Base-by-base conservation (phyloP, 2,888 invertebrate genomes). In the Epistrophe eligans region DNA sequence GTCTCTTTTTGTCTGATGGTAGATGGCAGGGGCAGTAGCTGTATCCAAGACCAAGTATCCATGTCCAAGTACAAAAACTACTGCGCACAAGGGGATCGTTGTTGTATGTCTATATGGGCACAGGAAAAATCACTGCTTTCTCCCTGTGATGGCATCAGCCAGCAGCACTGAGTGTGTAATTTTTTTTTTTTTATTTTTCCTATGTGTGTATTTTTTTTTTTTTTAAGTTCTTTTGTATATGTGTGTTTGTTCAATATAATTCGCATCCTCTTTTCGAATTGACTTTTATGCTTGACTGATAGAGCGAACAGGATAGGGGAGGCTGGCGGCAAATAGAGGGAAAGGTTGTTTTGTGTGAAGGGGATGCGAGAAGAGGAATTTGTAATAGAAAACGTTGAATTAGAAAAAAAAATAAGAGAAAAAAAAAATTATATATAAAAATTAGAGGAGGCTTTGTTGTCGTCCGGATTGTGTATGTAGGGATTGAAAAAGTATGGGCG, bases 281-380 rank as follows among this genome's bases (percentile, higher is more conserved):
- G 62, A 79, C 83, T 87, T 83, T 87, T 83, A 87, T 76, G 87
- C 87, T 79, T 87, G 87, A 87, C 87, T 87, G 83, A 83, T 83
- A 87, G 87, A 87, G 79, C 87, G 87, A 79, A 87, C 83, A 87
- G 87, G 87, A 87, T 83, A 83, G 83, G 87, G 85, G 87, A 74
- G 55, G 73, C 58, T 48, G 45, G 48, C 13, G 15, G 48, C 32
- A 38, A 50, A 48, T 43, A 45, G 45, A 43, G 32, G 64, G 32
- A 17, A 43, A 40, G 52, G 15, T 50, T 55, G 40, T 77, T 38
- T 50, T 66, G 70, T 45, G 35, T 57, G 50, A 50, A 57, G 38
- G 70, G 50, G 40, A 55, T 74, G 74, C 50, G 9, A 57, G 35
- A 73, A 60, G 77, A 60, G 72, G 77, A 72, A 64, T 72, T 74